Evolutionary conservation across 2,888 invertebrate genomes (phyloP).

Genomic region (Lomographa bimaculata): DNA sequence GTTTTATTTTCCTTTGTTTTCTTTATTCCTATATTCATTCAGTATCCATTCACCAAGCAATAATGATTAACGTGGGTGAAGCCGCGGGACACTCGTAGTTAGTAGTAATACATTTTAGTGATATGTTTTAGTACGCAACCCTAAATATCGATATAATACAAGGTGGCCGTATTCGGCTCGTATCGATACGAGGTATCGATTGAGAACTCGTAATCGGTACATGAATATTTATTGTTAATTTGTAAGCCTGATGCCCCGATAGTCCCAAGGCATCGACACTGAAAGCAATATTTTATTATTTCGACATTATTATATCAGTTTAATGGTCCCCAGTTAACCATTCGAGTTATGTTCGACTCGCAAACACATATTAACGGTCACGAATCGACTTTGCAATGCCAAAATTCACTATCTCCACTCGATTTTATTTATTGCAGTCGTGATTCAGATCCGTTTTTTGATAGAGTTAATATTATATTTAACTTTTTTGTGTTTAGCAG

Average conservation of each 20-base stretch:
- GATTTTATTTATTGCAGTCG: constrained; percentile 51
- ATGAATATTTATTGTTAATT: constrained; percentile 81
- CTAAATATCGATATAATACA: too few species aligned
- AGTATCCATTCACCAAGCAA: too few species aligned
- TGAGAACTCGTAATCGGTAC: constrained; percentile 52
- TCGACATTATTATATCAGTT: constrained; percentile 65
- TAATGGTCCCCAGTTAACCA: constrained; percentile 56
- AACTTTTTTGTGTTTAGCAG: constrained; percentile 17
- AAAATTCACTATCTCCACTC: constrained; percentile 43
- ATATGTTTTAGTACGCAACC: too few species aligned
- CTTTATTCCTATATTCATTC: too few species aligned
- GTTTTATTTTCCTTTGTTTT: too few species aligned
- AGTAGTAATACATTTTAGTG: too few species aligned
- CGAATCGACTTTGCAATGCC: constrained; percentile 48
- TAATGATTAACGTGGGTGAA: too few species aligned
- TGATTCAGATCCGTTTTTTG: constrained; percentile 42
- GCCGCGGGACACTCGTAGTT: too few species aligned
- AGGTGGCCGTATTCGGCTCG: constrained; percentile 38
- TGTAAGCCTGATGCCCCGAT: constrained; percentile 65
- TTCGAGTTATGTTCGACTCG: constrained; percentile 51
- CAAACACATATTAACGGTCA: constrained; percentile 55
- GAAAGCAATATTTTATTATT: constrained; percentile 66
- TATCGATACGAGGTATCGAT: constrained; percentile 44
- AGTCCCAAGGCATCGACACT: constrained; percentile 61
- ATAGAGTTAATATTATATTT: constrained; percentile 33